Conservation (phyloP, 2,113 vertebrate genomes). For the Seriola aureovittata region DNA sequence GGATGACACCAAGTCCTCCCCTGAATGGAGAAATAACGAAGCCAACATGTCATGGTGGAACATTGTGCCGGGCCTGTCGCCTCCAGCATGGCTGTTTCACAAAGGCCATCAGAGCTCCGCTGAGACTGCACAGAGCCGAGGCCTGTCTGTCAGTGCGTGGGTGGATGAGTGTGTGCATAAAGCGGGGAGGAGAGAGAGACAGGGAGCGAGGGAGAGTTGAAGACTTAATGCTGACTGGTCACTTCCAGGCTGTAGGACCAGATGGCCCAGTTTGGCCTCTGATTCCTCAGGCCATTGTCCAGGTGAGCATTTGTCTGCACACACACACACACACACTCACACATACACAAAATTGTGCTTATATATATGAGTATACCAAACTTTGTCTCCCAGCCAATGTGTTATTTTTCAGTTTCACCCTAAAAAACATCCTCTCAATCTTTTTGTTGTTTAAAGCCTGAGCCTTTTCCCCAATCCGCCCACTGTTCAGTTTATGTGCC, state of each 20-base stretch:
- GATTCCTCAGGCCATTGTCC: conserved; percentile 55
- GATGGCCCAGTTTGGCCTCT: conserved; percentile 74
- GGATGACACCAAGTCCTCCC: conserved; percentile 54
- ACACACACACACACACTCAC: background rate
- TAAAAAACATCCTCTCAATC: conserved; percentile 7
- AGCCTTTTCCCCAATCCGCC: conserved; percentile 2
- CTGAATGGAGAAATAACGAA: conserved; percentile 68
- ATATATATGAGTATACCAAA: background rate
- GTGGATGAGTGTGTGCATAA: conserved; percentile 49
- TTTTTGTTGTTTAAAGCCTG: background rate
- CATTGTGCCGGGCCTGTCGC: conserved; percentile 55
- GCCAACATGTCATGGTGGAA: conserved; percentile 63
- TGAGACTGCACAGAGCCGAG: conserved; percentile 55
- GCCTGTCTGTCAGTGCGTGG: conserved; percentile 67
- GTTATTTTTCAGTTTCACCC: background rate
- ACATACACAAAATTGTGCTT: background rate
- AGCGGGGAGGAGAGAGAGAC: background rate
- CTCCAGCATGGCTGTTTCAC: conserved; percentile 70
- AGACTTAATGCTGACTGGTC: conserved; percentile 74
- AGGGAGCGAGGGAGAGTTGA: conserved; percentile 8
- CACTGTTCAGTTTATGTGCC: background rate
- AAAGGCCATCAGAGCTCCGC: conserved; percentile 67
- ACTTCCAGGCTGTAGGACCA: conserved; percentile 65
- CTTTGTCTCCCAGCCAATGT: background rate
- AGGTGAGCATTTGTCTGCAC: conserved; percentile 38